A percentile compares a stretch with the other conserved stretches of the same genome.
These are phyloP conservation scores for Molanna angustata DNA, from an alignment of 2,888 invertebrate genomes.

Conservation along the genomic window DNA sequence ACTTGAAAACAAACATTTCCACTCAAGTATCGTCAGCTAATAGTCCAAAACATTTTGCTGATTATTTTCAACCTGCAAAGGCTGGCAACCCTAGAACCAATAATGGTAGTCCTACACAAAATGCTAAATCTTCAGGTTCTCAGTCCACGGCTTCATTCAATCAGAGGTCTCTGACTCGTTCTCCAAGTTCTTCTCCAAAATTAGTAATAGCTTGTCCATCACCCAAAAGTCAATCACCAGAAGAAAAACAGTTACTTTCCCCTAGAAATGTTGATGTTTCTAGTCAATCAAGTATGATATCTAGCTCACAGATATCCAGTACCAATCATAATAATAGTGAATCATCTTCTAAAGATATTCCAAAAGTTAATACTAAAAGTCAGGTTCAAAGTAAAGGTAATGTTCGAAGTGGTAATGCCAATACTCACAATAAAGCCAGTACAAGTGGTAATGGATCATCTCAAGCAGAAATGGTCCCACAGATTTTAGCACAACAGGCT, in stretches of 20 bases:
- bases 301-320: constrained; percentile 46
- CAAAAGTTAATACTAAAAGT: constrained; percentile 45
- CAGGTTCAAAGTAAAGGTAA: constrained; percentile 39
- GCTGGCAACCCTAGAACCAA: constrained; percentile 8
- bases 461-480: constrained; percentile 5
- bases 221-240: constrained; percentile 37
- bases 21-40: constrained; percentile 8
- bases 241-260: constrained; percentile 47
- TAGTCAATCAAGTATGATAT: constrained; percentile 49
- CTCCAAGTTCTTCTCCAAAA: constrained; percentile 54
- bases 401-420: not conserved
- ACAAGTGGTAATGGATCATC: constrained; percentile 4
- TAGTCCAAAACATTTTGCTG: constrained; percentile 30
- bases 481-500: constrained; percentile 23
- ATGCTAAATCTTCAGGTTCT: constrained; percentile 37
- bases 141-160: constrained; percentile 36
- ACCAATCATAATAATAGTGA: constrained; percentile 39
- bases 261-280: constrained; percentile 41
- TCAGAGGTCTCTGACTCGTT: constrained; percentile 50
- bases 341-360: constrained; percentile 38
- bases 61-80: constrained; percentile 27
- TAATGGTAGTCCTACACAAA: constrained; percentile 16
- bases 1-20: constrained; percentile 35
- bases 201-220: constrained; percentile 44
- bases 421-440: constrained; percentile 7